Percentiles rank a stretch among this genome's conserved stretches.
Conservation (phyloP, 2,113 vertebrate species). For the human region GRCh38 chr17:69907501-69908000, state of each 20-base stretch:
- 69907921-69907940: background rate
- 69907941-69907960: background rate
- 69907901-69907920: background rate
- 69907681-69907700: background rate
- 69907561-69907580: slow-evolving; percentile 39
- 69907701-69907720: background rate
- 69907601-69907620: background rate
- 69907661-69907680: background rate
- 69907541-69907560: slow-evolving; percentile 59
- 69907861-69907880: background rate
- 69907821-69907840: too few relatives aligned
- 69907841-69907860: fast-evolving
- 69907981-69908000: background rate
- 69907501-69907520: background rate
- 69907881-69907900: background rate
- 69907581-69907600: slow-evolving; percentile 39
- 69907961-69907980: background rate
- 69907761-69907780: background rate
- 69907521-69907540: slow-evolving; percentile 67
- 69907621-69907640: background rate
- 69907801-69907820: background rate
- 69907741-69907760: background rate
- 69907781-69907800: background rate
- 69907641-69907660: background rate
- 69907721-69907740: fast-evolving